Base-by-base conservation (phyloP, 2,888 invertebrate species). In the Xylota sylvarum region DNA sequence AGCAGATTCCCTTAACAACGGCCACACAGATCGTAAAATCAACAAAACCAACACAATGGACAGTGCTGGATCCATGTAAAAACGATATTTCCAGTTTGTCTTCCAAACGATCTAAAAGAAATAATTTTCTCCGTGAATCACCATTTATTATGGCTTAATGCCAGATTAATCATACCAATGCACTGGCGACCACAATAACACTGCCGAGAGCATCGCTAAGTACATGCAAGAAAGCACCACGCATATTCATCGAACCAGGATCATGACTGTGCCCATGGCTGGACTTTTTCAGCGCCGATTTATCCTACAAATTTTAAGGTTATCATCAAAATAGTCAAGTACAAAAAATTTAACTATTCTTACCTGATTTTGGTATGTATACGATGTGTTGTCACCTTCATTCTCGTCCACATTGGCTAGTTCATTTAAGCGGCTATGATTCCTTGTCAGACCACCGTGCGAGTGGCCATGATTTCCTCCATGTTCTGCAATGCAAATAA, bases 171-270 rank as follows among this genome's bases (percentile, higher is more conserved):
- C 91, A 88, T 89, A 95, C 94, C 88, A 95, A 90, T 5, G 96
- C 96, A 89, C 95, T 95, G 56, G 95, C 93, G 48, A 96, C 94
- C 7, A 96, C 96, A 89, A 96, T 95, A 2, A 96, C 94, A 35
- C 94, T 91, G 93, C 99, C 99, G 60, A 99, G 93, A 19, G 99
- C 99, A 93, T 99, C 99, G 60, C 99, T 98, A 43, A 99, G 93
- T 4, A 99, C 97, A 92, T 99, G 99, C 72, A 99, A 94, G 92
- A 99, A 99, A n/a, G 99, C 99, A n/a, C 99, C 99, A 72, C 97
- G 95, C 98, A 99, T 99, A 92, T 99, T 99, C 96, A 99, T 96
- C 91, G 98, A 97, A 2, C 96, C 95, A 0, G 96, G 94, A 90
- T 95, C 94, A 89, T 93, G 93, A 73, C 93, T 93, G 89, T 94